These are phyloP conservation scores for Cettia cetti DNA, from an alignment of 2,113 vertebrate genomes.

Conservation along the genomic window DNA sequence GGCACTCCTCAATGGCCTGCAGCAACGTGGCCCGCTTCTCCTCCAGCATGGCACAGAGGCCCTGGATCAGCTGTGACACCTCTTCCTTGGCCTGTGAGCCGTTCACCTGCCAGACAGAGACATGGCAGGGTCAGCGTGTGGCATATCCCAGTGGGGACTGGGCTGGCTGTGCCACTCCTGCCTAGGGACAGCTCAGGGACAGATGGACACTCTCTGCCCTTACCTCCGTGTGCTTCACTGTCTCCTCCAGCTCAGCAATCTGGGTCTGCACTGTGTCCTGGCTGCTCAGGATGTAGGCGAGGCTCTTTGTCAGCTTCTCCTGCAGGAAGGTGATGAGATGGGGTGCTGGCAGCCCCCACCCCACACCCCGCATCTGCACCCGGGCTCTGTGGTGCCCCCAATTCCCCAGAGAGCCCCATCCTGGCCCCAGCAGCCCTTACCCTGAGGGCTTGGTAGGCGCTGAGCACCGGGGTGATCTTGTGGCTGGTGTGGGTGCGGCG, in stretches of 20 bases:
- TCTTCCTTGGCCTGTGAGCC: constrained; percentile 86
- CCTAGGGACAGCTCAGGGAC: neutral
- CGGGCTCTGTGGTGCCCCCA: neutral
- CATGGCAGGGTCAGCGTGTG: neutral
- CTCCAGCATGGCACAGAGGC: constrained; percentile 80
- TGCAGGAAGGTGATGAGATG: constrained; percentile 30
- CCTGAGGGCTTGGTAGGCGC: constrained; percentile 93
- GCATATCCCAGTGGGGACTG: neutral
- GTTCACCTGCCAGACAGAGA: constrained; percentile 74
- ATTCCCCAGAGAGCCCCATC: neutral
- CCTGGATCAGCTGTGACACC: constrained; percentile 81
- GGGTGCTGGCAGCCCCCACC: fast-evolving
- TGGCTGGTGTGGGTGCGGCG: constrained; percentile 88
- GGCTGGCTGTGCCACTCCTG: neutral
- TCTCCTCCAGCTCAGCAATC: constrained; percentile 89
- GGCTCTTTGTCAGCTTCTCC: constrained; percentile 92
- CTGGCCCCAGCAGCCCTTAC: constrained; percentile 48
- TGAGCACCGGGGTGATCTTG: constrained; percentile 89
- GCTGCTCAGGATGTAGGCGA: constrained; percentile 88
- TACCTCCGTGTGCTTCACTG: constrained; percentile 90
- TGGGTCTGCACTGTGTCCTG: constrained; percentile 91
- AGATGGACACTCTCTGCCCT: neutral
- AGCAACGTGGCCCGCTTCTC: constrained; percentile 83
- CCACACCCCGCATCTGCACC: neutral
- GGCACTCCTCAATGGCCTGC: constrained; percentile 83